These are phyloP conservation scores for Cossypha dichroa DNA, from an alignment of 2,797 vertebrate genomes.

Conservation along the genomic window DNA sequence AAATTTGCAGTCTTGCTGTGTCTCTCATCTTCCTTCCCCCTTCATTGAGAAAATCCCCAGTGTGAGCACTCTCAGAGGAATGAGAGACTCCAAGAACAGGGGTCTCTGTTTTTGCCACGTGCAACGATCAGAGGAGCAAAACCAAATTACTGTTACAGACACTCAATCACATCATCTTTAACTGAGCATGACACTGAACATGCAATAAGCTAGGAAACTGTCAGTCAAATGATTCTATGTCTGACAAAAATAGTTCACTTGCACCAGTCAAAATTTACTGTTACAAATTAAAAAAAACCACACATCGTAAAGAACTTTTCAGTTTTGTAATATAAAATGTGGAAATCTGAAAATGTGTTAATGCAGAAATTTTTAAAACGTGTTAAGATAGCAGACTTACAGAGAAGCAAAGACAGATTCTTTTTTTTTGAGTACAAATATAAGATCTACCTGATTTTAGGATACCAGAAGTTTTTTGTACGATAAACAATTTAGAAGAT, in stretches of 20 bases:
- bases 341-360: not conserved
- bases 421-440: not conserved
- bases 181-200: not conserved
- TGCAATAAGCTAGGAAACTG: rapidly evolving
- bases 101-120: rapidly evolving
- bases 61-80: not conserved
- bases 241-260: not conserved
- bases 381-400: not conserved
- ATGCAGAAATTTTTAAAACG: not conserved
- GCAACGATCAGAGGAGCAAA: not conserved
- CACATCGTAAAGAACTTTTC: not conserved
- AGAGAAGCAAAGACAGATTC: not conserved
- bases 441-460: not conserved
- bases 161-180: not conserved
- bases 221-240: not conserved
- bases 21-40: not conserved
- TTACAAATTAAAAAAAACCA: not conserved
- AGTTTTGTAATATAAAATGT: not conserved
- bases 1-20: not conserved
- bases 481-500: rapidly evolving
- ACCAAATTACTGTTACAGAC: not conserved
- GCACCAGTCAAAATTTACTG: not conserved
- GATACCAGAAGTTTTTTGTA: not conserved
- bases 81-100: not conserved
- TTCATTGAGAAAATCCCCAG: not conserved